Evolutionary conservation across 2,113 vertebrate species (phyloP), one percentile per base, ranked within the genome.

Genomic region (Anser cygnoides): DNA sequence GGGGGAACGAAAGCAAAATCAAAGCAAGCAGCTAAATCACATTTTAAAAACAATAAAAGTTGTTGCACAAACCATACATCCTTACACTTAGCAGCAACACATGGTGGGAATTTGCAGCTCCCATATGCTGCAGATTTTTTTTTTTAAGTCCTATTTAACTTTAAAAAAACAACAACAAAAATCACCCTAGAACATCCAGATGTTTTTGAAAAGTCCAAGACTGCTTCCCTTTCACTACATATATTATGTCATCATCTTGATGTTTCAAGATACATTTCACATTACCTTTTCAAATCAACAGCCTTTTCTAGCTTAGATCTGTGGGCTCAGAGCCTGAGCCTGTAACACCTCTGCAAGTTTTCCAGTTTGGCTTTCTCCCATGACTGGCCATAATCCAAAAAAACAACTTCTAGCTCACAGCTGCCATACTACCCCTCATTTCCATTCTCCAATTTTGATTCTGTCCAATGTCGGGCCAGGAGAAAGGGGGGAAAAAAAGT

Each of bases 261-360:
- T 58, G 22, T 66, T 62, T 85, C 43, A 61, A 3, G 23, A 62
- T 10, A 70, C 10, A 35, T 29, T 90, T 72, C 0, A 0, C 25
- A 46, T 61, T 94, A 52, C 29, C 33, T 80, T 90, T 86, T 79
- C 41, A 73, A 66, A 89, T 67, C 71, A 92, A 68, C 31, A 73
- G 4, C 13, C 88, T 92, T 66, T 87, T 71, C 20, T 57, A 66
- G 17, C 33, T 87, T 73, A 76, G 44, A 33, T 35, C 52, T 87
- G 29, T 50, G n/a, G n/a, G 39, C 84, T 82, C 63, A 49, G 33
- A 84, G 54, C 28, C 46, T 19, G 44, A 10, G 46, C 15, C 86
- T 90, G 76, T 87, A 94, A 66, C 61, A 94, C n/a, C 54, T 90
- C 76, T 50, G 35, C 66, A 92, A 58, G 54, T 93, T 84, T 89